Percentiles rank a stretch among this genome's conserved stretches.
phyloP scores from a whole-genome alignment of 2,113 vertebrate species.

The Holacanthus passer region DNA sequence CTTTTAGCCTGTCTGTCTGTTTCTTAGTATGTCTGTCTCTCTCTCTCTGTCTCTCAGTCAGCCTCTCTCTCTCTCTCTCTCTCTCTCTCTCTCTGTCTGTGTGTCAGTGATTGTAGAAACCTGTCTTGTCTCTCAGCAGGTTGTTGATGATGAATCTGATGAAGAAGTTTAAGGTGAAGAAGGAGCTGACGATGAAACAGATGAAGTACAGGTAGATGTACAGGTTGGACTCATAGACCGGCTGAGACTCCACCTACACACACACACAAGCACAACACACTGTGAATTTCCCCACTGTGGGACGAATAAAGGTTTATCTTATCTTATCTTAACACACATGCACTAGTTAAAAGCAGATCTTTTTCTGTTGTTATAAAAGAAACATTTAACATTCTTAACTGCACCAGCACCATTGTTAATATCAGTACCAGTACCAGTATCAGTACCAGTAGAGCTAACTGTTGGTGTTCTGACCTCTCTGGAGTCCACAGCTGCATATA shows the following conservation, averaged over 20 bases:
- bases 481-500: conserved; percentile 90
- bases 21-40: not conserved
- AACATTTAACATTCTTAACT: not conserved
- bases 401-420: not conserved
- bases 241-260: conserved; percentile 53
- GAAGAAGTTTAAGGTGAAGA: conserved; percentile 63
- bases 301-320: too few species aligned
- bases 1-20: not conserved
- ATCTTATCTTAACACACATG: not conserved
- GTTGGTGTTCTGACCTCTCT: conserved; percentile 74
- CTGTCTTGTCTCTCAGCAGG: conserved; percentile 52
- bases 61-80: not conserved
- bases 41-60: not conserved
- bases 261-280: conserved; percentile 34
- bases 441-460: not conserved
- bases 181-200: conserved; percentile 54
- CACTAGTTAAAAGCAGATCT: too few species aligned
- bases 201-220: conserved; percentile 51
- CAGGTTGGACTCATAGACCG: not conserved
- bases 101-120: not conserved
- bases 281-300: too few species aligned
- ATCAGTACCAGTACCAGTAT: not conserved
- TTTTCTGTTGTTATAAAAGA: too few species aligned
- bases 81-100: not conserved
- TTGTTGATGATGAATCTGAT: conserved; percentile 54